Base-by-base conservation (phyloP, 37 sponge, comb jelly and placozoan genomes). In the Mnemiopsis leidyi region DNA sequence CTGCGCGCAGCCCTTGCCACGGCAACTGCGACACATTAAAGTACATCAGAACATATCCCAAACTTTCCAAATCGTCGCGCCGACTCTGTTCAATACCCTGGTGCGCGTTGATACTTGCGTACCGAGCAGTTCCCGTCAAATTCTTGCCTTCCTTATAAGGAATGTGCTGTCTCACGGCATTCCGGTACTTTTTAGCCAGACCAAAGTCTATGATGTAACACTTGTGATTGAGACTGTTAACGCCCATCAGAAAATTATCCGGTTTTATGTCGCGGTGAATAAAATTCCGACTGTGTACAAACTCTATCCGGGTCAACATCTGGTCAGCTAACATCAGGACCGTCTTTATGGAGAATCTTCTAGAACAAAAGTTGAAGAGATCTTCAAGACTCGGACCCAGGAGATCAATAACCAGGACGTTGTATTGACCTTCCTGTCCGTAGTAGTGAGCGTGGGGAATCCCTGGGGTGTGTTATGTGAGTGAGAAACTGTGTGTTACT, bases 261-360 rank as follows among this genome's bases (percentile, higher is more conserved):
- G 99, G 99, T 93, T 98, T 98, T 38, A 98, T 98, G 76, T 98
- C 99, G 83, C 99, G 85, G 94, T 98, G 99, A 93, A 98, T 98
- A 68, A 98, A 98, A 93, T 98, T 97, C 94, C 96, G 96, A 88
- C 96, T 97, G 93, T 98, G 99, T 0, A 98, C 96, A 82, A 96
- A 98, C 83, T 98, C 99, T 77, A 98, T 96, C 69, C 99, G 75
- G 0, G 97, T 96, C 73, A 98, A 95, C 99, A 98, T 98, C 96
- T 97, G 93, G 71, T 98, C 99, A 0, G 99, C 99, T 23, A 98
- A 69, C 99, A 98, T 98, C 69, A 98, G 95, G 26, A 98, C 99
- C 2, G 99, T 98, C 92, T 98, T 98, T 95, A 98, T 97, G 29
- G 99, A 96, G 76, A 98, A 98, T 38, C 97, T 76, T 76, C 99